Evolutionary conservation across 2,113 vertebrate genomes (phyloP), one percentile per base, ranked within the genome.

Genomic region (Cephalopterus ornatus): DNA sequence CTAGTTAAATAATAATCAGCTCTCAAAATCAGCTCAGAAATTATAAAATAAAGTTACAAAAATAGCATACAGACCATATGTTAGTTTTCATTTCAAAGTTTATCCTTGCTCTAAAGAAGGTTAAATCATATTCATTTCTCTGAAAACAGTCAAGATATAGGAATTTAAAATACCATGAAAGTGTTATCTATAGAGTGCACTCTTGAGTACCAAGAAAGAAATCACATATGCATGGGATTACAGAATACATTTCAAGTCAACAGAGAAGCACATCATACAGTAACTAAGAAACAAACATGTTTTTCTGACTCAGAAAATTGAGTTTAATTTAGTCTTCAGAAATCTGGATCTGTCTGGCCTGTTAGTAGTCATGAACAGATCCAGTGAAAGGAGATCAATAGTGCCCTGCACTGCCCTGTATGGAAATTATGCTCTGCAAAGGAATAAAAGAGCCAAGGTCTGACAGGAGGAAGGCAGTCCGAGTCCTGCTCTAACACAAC

Each of bases 71-170:
- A n/a, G 93, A 95, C 95, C 96, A 97, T 97, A 97, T 96, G 96
- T 93, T 97, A 96, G 95, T 95, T 95, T 97, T 96, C 96, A 96
- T 95, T 97, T 96, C 95, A 91, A 94, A 97, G 96, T 97, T 95
- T 97, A 96, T 97, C 96, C 96, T 97, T 97, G 89, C 91, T 97
- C 94, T 95, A 88, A 96, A 97, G 94, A 95, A 93, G 94, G 96
- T 96, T 96, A 95, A 96, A 97, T 96, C 94, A 55, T 92, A 95
- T 93, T 97, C 85, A 83, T 97, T 97, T 97, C 88, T 95, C 89
- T 95, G 96, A 95, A 97, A 96, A 95, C 96, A 96, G 92, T 94
- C 85, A 94, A 94, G 95, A 97, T 97, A 96, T 96, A 97, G 95
- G 89, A 95, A 96, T 96, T 97, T 95, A 92, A 97, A 97, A 97